Evolutionary conservation across 1,140 invertebrate genomes (phyloP), one percentile per base, ranked within the genome.

Genomic region (Ceratoteleas bidentatus): DNA sequence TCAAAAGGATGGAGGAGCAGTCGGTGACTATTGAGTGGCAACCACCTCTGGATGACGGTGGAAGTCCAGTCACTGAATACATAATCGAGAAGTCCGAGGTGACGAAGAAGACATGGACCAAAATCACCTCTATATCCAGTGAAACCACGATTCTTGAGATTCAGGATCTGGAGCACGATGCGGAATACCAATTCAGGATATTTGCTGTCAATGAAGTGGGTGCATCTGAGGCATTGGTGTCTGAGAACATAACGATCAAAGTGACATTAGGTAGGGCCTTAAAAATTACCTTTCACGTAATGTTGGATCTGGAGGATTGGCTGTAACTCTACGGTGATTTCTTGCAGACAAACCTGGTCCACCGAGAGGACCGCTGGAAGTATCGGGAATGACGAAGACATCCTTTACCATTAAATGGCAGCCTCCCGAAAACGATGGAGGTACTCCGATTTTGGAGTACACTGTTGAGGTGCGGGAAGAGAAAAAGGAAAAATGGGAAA

Each of bases 111-210:
- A 90, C 93, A 16, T 97, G 96, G 96, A 93, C 93, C 38, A 95
- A 94, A 89, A 95, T 97, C 0, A 94, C 95, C 7, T 96, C 96
- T 80, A 94, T 97, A 8, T 94, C 96, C 50, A 94, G 93, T 69
- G 93, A 95, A 64, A 94, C 95, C 0, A 92, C 93, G 16, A 94
- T 93, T 0, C 96, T 96, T 87, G 94, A 93, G 47, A 93, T 98
- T 57, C 94, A 96, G 85, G 94, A 94, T 83, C 91, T 99, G 10
- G 93, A 94, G 68, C 94, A 96, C 86, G 95, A 96, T 81, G 92
- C 93, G 14, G 94, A 96, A 85, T 98, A 98, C 85, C 94, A 96
- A 90, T 98, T 97, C 92, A 93, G 96, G 76, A 94, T 98, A 14
- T 93, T 95, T 77, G 96, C 96, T 32, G 94, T 94, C 76, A 98